Percentiles rank a stretch among this genome's conserved stretches.
Evolutionary conservation across 2,797 vertebrate species (phyloP).

Genomic region (Ctenochaetus hawaiiensis): DNA sequence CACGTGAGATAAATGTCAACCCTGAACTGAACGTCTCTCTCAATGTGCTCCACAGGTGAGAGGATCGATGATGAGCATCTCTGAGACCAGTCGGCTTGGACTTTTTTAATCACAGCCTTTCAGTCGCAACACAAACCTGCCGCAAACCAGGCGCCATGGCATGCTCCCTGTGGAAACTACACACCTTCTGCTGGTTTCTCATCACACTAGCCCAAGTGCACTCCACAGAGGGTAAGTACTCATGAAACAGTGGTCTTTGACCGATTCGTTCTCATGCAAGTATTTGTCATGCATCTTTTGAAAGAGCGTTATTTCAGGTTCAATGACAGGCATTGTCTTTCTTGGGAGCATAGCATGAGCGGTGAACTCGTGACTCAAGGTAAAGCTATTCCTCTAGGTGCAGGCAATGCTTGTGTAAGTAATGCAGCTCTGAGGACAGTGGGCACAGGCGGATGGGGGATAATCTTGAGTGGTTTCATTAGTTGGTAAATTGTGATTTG

Average conservation of each 20-base stretch:
- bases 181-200: constrained; percentile 94
- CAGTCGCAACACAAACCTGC: constrained; percentile 86
- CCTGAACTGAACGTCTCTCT: constrained; percentile 62
- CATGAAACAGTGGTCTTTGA: not conserved
- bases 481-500: constrained; percentile 80
- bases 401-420: constrained; percentile 61
- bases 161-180: constrained; percentile 94
- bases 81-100: constrained; percentile 89
- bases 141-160: constrained; percentile 92
- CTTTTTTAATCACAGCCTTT: constrained; percentile 89
- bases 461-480: constrained; percentile 79
- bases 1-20: constrained; percentile 49
- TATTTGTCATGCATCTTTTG: constrained; percentile 10
- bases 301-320: constrained; percentile 37
- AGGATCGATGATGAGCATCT: constrained; percentile 92
- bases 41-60: constrained; percentile 88
- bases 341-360: constrained; percentile 39
- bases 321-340: constrained; percentile 31
- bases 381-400: constrained; percentile 68
- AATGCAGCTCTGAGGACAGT: constrained; percentile 70
- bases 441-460: constrained; percentile 68
- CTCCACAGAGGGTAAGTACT: constrained; percentile 93
- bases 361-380: constrained; percentile 59
- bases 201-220: constrained; percentile 93
- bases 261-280: constrained; percentile 26